Conservation (phyloP, 2,888 invertebrate species). For the Diplolepis rosae region DNA sequence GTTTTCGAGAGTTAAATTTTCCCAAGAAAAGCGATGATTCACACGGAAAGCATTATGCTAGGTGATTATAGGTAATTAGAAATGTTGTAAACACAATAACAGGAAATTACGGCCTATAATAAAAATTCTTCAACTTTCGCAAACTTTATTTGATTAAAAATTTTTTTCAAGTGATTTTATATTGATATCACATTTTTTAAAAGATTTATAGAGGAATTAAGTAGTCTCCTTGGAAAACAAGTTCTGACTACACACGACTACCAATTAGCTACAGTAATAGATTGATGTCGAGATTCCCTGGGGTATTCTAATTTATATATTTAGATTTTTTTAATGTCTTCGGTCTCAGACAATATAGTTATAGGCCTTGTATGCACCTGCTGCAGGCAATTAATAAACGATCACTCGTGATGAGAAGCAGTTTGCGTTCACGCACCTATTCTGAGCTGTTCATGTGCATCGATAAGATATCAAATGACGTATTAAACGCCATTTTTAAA, state of each 20-base stretch:
- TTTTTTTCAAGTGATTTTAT: too few species aligned
- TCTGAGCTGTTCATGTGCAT: background rate
- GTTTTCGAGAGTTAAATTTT: background rate
- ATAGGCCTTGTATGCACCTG: conserved; percentile 18
- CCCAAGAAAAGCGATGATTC: background rate
- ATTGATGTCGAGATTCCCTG: background rate
- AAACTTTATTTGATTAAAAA: too few species aligned
- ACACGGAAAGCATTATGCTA: background rate
- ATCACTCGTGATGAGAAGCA: background rate
- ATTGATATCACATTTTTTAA: too few species aligned
- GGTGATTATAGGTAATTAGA: background rate
- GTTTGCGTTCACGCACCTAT: background rate
- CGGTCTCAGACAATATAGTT: background rate
- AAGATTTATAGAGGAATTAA: background rate
- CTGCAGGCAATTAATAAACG: conserved; percentile 1
- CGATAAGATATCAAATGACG: conserved; percentile 8
- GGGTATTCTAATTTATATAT: background rate
- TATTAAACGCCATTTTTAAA: background rate
- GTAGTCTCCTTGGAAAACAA: background rate
- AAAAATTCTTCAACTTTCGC: background rate
- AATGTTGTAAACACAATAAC: background rate
- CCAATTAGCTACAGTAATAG: background rate
- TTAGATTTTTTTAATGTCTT: conserved; percentile 7
- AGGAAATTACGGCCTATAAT: too few species aligned
- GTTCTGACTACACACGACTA: background rate